phyloP scores from a whole-genome alignment of 2,797 vertebrate genomes.

The Enteromius anoplus region DNA sequence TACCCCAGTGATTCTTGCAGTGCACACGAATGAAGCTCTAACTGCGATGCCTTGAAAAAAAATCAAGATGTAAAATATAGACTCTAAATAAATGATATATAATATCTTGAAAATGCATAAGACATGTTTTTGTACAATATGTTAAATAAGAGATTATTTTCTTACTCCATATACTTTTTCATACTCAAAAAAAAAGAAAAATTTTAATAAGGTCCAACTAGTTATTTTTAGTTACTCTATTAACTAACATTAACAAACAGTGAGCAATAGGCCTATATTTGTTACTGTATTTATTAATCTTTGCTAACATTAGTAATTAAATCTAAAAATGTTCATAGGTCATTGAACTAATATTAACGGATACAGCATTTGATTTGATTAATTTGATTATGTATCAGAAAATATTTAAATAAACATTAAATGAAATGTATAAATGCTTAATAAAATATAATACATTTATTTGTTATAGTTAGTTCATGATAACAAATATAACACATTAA shows the following conservation, averaged over 20 bases:
- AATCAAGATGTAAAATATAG: not conserved
- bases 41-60: not conserved
- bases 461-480: not conserved
- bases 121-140: not conserved
- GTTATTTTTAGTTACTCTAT: not conserved
- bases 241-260: not conserved
- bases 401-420: not conserved
- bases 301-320: not conserved
- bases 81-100: not conserved
- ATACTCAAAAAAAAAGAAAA: no score
- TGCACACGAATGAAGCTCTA: not conserved
- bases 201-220: no score
- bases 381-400: not conserved
- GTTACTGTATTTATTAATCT: not conserved
- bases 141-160: not conserved
- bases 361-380: not conserved
- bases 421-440: not conserved
- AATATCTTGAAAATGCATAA: not conserved
- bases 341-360: not conserved
- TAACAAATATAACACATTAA: not conserved
- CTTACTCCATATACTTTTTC: not conserved
- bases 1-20: conserved; percentile 41
- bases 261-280: not conserved
- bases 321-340: not conserved
- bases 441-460: not conserved